phyloP scores from a whole-genome alignment of 2,888 invertebrate species.

The Elysia crispata region DNA sequence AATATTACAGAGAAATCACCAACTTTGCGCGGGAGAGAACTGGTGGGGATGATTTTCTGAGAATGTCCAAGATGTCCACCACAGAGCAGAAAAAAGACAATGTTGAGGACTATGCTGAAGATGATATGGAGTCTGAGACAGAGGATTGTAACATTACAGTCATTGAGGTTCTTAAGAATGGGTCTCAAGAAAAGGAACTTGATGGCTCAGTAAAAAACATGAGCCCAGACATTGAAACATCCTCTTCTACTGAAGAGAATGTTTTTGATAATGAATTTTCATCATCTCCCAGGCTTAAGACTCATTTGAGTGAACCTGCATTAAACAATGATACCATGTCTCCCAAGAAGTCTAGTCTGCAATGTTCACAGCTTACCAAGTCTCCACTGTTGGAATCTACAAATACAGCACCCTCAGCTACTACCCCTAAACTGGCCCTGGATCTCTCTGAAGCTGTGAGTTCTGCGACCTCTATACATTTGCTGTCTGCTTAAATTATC shows the following conservation, averaged over 20 bases:
- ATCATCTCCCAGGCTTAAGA: no score
- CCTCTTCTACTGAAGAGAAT: no score
- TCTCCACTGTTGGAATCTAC: conserved; percentile 48
- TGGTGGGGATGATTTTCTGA: conserved; percentile 14
- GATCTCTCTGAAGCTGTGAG: no score
- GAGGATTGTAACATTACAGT: background rate
- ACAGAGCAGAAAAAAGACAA: background rate
- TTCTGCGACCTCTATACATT: no score
- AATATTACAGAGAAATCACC: conserved; percentile 21
- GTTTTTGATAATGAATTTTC: no score
- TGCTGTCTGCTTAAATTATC: no score
- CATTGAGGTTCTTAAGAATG: background rate
- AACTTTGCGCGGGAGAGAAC: conserved; percentile 32
- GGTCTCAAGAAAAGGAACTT: background rate
- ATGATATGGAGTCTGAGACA: conserved; percentile 10
- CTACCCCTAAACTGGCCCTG: background rate
- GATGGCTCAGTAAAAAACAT: background rate
- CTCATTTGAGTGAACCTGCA: background rate
- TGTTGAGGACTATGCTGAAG: background rate
- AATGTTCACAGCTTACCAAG: background rate
- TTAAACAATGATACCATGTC: conserved; percentile 51
- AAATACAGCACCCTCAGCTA: conserved; percentile 29
- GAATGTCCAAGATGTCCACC: background rate
- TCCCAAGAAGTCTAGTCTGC: background rate
- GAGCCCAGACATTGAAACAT: background rate